These are phyloP conservation scores for Mechanitis messenoides DNA, from an alignment of 2,888 invertebrate genomes.

Conservation along the genomic window DNA sequence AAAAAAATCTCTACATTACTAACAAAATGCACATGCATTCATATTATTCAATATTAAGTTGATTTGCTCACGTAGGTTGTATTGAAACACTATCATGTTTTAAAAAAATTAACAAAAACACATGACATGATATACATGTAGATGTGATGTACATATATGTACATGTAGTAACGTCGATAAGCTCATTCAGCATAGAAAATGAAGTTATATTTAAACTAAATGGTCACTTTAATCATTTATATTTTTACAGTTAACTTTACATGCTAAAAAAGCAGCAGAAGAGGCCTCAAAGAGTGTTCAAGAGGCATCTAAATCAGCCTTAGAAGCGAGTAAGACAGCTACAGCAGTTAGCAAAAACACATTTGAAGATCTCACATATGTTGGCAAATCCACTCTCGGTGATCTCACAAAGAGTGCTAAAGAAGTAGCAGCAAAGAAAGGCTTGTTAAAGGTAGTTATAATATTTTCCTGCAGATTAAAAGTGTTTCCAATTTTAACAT, in stretches of 20 bases:
- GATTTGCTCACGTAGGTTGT: background rate
- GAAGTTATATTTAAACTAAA: no score
- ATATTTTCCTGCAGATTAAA: background rate
- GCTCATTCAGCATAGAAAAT: no score
- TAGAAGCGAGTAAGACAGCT: constrained; percentile 91
- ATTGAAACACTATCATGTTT: constrained; percentile 2
- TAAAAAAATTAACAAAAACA: background rate
- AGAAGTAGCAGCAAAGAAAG: constrained; percentile 90
- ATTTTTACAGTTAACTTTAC: constrained; percentile 82
- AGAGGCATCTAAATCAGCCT: constrained; percentile 88
- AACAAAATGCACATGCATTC: background rate
- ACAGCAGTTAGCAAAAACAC: constrained; percentile 93
- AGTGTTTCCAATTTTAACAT: no score
- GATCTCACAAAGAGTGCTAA: constrained; percentile 94
- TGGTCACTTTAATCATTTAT: background rate
- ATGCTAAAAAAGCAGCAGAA: constrained; percentile 92
- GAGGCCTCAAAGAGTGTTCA: constrained; percentile 88
- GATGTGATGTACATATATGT: no score
- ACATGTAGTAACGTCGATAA: no score
- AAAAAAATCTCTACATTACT: background rate
- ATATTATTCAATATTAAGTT: background rate
- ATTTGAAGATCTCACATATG: constrained; percentile 90
- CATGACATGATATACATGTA: no score
- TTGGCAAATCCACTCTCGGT: constrained; percentile 92
- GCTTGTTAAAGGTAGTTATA: constrained; percentile 82